Percentiles rank a stretch among this genome's conserved stretches.
Conservation (phyloP, 2,113 vertebrate genomes). For the Blennius ocellaris region DNA sequence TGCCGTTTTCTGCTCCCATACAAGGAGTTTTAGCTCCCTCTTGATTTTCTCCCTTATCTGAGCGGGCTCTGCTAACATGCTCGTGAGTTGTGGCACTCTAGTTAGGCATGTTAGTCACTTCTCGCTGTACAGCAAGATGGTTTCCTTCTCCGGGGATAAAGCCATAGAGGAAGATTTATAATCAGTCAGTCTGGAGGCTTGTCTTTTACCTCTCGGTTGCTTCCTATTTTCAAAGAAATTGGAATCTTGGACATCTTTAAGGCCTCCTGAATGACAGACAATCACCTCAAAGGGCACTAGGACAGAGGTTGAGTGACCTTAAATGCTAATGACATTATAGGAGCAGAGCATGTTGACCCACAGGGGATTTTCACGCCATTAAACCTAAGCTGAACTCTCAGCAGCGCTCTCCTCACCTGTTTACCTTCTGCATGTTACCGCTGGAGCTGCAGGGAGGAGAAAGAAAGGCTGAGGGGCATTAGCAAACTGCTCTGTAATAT, state of each 20-base stretch:
- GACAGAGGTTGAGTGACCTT: constrained; percentile 66
- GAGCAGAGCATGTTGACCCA: constrained; percentile 69
- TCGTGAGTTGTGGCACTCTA: constrained; percentile 42
- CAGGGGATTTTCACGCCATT: constrained; percentile 75
- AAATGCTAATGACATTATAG: constrained; percentile 74
- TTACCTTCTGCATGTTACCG: constrained; percentile 28
- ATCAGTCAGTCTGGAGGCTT: not conserved
- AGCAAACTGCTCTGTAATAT: constrained; percentile 64
- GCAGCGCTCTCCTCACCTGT: constrained; percentile 41
- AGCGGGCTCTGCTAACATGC: constrained; percentile 30
- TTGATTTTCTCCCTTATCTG: constrained; percentile 27
- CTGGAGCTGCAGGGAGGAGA: constrained; percentile 13
- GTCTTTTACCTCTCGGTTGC: too few relatives aligned
- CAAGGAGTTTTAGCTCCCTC: constrained; percentile 34
- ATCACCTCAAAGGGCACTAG: constrained; percentile 31
- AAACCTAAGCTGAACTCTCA: constrained; percentile 59
- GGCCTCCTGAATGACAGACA: constrained; percentile 11
- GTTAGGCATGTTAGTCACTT: constrained; percentile 48
- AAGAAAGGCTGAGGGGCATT: constrained; percentile 56
- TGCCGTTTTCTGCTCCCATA: constrained; percentile 21
- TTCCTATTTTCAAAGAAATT: too few relatives aligned
- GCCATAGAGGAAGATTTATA: constrained; percentile 39
- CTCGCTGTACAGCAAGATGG: constrained; percentile 57
- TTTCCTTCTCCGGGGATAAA: constrained; percentile 42
- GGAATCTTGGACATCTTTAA: not conserved